A percentile compares a stretch with the other conserved stretches of the same genome.
Conservation (phyloP, 2,113 vertebrate genomes). For the Phyllopteryx taeniolatus region DNA sequence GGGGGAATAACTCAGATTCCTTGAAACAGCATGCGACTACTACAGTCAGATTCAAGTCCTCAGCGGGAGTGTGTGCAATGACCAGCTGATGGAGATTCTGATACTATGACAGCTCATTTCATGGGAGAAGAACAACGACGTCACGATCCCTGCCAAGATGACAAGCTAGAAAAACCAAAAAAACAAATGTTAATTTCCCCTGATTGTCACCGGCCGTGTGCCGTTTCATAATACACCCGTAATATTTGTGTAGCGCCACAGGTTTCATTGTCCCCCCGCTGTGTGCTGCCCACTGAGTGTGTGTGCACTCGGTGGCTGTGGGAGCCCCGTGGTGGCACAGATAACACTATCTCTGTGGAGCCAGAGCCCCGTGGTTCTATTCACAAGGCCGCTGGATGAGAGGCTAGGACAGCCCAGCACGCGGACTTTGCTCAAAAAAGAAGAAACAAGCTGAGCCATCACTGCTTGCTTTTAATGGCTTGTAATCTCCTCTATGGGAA, state of each 20-base stretch:
- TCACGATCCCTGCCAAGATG: not conserved
- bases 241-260: constrained; percentile 51
- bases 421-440: constrained; percentile 61
- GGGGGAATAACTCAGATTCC: constrained; percentile 68
- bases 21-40: constrained; percentile 50
- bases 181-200: not conserved
- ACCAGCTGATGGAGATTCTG: constrained; percentile 13
- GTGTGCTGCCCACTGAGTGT: constrained; percentile 35
- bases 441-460: constrained; percentile 55
- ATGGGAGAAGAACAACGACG: not conserved
- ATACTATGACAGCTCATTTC: not conserved
- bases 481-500: constrained; percentile 57
- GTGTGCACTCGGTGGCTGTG: constrained; percentile 55
- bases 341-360: constrained; percentile 72
- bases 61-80: constrained; percentile 13
- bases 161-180: not conserved
- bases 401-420: constrained; percentile 60
- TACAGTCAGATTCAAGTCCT: not conserved
- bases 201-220: constrained; percentile 19
- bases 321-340: constrained; percentile 58
- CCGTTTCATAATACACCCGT: constrained; percentile 22
- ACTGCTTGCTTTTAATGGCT: constrained; percentile 55
- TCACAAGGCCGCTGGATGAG: constrained; percentile 49
- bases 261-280: constrained; percentile 50
- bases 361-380: constrained; percentile 68